Evolutionary conservation across 2,113 vertebrate genomes (phyloP).

Genomic region (Regulus satrapa): DNA sequence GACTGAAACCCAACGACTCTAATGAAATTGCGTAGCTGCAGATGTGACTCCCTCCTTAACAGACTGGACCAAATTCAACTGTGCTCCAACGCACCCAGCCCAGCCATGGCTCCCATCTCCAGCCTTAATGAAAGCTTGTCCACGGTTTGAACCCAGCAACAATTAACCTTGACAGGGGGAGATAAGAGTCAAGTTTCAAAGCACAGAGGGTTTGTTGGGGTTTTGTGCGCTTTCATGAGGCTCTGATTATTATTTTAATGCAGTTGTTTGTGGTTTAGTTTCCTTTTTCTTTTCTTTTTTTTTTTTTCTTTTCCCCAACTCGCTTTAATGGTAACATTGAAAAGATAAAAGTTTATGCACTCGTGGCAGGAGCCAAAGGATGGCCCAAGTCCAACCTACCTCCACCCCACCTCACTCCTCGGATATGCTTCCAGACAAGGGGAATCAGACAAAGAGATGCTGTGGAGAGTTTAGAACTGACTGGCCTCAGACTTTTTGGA

Average conservation of each 20-base stretch:
- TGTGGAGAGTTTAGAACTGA: neutral
- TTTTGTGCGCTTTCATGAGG: neutral
- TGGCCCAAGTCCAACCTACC: neutral
- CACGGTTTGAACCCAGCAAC: constrained; percentile 36
- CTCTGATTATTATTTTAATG: constrained; percentile 49
- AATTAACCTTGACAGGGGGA: constrained; percentile 37
- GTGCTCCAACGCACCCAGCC: neutral
- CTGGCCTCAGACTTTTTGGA: neutral
- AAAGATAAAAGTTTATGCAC: neutral
- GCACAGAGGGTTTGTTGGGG: neutral
- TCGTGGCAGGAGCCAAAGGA: neutral
- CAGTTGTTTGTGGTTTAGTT: constrained; percentile 28
- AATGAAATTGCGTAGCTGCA: neutral
- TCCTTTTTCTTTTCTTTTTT: neutral
- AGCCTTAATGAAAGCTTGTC: constrained; percentile 3
- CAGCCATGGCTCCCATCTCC: neutral
- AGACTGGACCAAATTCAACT: neutral
- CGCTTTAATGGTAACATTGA: neutral
- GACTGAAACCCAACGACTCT: neutral
- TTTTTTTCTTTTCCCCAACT: too few relatives aligned
- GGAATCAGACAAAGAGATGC: neutral
- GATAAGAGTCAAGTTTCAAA: constrained; percentile 47
- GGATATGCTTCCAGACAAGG: neutral
- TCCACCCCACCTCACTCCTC: neutral
- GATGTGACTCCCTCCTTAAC: neutral